Base-by-base conservation (phyloP, 2,888 invertebrate species). In the Apodemia mormo region DNA sequence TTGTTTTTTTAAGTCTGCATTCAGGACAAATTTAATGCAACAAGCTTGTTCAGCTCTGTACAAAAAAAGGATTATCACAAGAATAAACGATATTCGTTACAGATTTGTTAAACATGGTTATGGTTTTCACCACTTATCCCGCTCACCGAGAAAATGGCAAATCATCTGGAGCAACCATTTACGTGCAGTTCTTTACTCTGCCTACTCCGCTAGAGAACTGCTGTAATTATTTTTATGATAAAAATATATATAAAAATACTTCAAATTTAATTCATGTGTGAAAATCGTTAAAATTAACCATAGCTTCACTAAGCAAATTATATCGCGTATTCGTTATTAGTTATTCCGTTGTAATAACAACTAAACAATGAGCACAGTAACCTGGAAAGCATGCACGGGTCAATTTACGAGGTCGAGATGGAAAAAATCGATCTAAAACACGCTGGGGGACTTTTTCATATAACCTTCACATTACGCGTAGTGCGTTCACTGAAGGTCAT, bases 381-480 rank as follows among this genome's bases (percentile, higher is more conserved):
- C 61, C 61, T 64, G 61, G 52, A 64, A 64, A 64, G n/a, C 33
- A 64, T 49, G 56, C 56, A 33, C 65, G 40, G 67, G 66, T 64
- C 64, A 61, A 52, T 10, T 33, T 14, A 56, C 37, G 66, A 67
- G 71, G 71, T 69, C 70, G 69, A 68, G 70, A 67, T 65, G 45
- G 61, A 68, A 70, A 54, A 74, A 73, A 74, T 74, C 74, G 71
- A 74, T 74, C 67, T 66, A 49, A 56, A 71, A 68, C 72, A 71
- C 72, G 69, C 66, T 65, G 70, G 64, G 45, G 65, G 65, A 37
- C 56, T 66, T 70, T 66, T 65, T 64, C 37, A 64, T 64, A 64
- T 33, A 66, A 73, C 73, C 71, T 71, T 70, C 67, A 73, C 66
- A 70, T 66, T 69, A 69, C 68, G 68, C 65, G 64, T 68, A 71